A percentile compares a stretch with the other conserved stretches of the same genome.
These are phyloP conservation scores for Melanotaenia pygmaea DNA, from an alignment of 2,797 vertebrate species.

Conservation along the genomic window DNA sequence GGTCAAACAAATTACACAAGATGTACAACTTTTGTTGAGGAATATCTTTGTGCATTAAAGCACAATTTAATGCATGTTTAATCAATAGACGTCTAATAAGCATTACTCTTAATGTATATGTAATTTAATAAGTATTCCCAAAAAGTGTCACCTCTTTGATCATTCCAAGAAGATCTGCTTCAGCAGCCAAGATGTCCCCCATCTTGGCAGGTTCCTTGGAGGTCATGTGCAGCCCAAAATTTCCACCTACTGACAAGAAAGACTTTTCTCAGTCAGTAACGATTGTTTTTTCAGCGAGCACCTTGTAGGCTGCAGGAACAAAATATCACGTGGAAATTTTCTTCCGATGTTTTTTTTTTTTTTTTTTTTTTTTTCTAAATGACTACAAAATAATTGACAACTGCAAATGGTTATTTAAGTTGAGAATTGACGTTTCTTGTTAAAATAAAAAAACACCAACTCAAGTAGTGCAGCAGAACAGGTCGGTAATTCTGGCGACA, in stretches of 20 bases:
- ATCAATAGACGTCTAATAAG: not conserved
- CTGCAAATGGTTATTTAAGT: not conserved
- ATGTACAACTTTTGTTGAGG: not conserved
- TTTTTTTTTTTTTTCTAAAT: too few relatives aligned
- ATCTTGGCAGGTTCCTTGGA: constrained; percentile 75
- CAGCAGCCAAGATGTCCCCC: constrained; percentile 90
- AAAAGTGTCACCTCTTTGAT: constrained; percentile 88
- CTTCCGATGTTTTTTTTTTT: too few relatives aligned
- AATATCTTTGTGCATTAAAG: not conserved
- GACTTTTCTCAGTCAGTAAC: constrained; percentile 12
- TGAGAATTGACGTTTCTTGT: not conserved
- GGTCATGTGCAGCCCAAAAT: constrained; percentile 60
- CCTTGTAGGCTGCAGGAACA: constrained; percentile 11
- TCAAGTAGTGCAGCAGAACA: not conserved
- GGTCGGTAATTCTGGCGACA: not conserved
- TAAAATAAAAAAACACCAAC: not conserved
- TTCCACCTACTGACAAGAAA: constrained; percentile 14
- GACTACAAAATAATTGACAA: not conserved
- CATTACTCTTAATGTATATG: not conserved
- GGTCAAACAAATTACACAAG: not conserved
- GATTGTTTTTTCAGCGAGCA: not conserved
- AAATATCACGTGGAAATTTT: not conserved
- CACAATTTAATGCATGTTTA: too few relatives aligned
- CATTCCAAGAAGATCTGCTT: constrained; percentile 90
- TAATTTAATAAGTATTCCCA: not conserved